A percentile compares a stretch with the other conserved stretches of the same genome.
phyloP scores from a whole-genome alignment of 2,113 vertebrate species.

The Pagrus major region DNA sequence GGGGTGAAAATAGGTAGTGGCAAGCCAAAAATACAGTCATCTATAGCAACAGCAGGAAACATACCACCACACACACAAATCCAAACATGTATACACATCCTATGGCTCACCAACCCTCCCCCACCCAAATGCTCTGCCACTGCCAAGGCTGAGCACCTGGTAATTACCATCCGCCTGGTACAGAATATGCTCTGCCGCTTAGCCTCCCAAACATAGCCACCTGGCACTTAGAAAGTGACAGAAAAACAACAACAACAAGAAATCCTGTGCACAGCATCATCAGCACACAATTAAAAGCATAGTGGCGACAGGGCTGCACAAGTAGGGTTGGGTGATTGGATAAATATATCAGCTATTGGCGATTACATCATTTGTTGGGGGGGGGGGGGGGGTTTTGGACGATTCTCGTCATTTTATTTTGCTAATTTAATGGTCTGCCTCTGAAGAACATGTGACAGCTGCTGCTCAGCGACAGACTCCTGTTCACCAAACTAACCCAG shows the following conservation, averaged over 20 bases:
- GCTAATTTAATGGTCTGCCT: no score
- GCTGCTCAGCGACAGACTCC: no score
- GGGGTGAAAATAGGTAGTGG: conserved; percentile 1
- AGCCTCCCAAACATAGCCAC: conserved; percentile 75
- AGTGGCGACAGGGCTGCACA: conserved; percentile 1
- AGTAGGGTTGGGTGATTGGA: no score
- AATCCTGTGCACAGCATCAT: conserved; percentile 17
- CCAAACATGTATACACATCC: conserved; percentile 44
- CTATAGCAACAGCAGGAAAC: conserved; percentile 2
- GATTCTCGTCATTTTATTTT: no score
- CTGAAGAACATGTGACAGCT: no score
- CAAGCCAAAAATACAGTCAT: conserved; percentile 21
- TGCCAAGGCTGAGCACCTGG: conserved; percentile 76
- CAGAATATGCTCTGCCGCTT: conserved; percentile 70
- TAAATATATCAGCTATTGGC: no score
- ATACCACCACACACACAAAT: conserved; percentile 25
- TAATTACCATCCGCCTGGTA: conserved; percentile 73
- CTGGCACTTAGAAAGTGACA: conserved; percentile 73
- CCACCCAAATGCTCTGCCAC: conserved; percentile 18
- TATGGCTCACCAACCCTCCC: conserved; percentile 39
- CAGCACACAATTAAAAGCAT: conserved; percentile 45
- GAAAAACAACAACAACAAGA: conserved; percentile 64
- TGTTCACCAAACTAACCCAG: no score
- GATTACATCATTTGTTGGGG: no score
- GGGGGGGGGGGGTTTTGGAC: no score